Evolutionary conservation across 2,888 invertebrate species (phyloP), one percentile per base, ranked within the genome.

Genomic region (Phania funesta): DNA sequence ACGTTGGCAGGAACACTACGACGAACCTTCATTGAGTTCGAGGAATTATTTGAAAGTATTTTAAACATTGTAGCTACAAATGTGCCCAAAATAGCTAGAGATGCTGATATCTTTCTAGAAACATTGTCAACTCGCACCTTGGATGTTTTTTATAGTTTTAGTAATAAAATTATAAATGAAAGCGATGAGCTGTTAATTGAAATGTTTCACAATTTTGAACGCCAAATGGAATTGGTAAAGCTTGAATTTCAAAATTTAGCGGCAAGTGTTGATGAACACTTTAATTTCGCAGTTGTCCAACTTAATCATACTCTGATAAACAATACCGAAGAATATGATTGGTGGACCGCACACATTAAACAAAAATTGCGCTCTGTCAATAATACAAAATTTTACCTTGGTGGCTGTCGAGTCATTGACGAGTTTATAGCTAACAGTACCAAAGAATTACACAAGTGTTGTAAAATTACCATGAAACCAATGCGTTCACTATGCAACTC

Each of bases 401-500:
- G 84, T 3, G 73, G 84, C 5, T 89, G 89, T 67, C 84, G 85
- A 32, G 84, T 85, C 0, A 80, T 89, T 44, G 88, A 89, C 44
- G 83, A 83, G 0, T 86, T 89, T 18, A 86, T 89, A 26, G 77
- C 83, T 8, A 80, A 85, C 3, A 86, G 86, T 29, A 82, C 86
- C 1, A 71, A 82, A 4, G 85, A 88, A 54, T 73, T 89, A 13
- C 85, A 86, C 4, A 84, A 83, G 7, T 89, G 89, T 29, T 89
- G 89, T 67, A 88, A 87, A 78, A 86, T 89, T 16, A 87, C 86
- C 0, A 86, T 89, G 50, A 88, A 86, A 44, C 88, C 89, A 9
- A 85, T 86, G 9, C 70, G 84, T 56, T 86, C 87, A 9, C 41
- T 89, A 7, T 89, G 89, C 56, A 85, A 81, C 8, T 87, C 81